These are phyloP conservation scores for Aptenodytes forsteri DNA, from an alignment of 2,113 vertebrate species.

Conservation along the genomic window DNA sequence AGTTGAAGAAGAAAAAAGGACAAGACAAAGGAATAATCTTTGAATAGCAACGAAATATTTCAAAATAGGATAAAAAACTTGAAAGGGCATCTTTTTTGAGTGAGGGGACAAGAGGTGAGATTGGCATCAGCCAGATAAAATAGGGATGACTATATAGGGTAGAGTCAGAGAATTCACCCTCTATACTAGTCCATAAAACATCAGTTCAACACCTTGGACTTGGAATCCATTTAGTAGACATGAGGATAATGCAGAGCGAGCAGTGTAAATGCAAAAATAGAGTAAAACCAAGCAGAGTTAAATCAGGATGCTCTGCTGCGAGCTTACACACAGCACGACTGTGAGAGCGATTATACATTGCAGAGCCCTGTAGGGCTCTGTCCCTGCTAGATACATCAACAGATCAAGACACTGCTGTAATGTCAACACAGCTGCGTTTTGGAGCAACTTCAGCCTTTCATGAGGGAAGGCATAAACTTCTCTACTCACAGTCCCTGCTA, in stretches of 20 bases:
- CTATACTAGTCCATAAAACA: neutral
- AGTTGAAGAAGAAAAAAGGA: neutral
- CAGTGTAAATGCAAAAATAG: neutral
- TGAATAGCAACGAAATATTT: neutral
- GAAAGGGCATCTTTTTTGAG: neutral
- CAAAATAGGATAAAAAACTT: neutral
- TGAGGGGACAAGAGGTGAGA: neutral
- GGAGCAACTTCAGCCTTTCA: neutral
- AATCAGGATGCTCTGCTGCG: neutral
- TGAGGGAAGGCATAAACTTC: neutral
- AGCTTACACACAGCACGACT: fast-evolving
- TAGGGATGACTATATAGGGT: neutral
- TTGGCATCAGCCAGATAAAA: neutral
- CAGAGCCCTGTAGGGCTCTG: neutral
- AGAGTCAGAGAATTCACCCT: neutral
- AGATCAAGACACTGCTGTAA: neutral
- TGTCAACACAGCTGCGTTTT: neutral
- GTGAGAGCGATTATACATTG: neutral
- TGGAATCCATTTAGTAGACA: neutral
- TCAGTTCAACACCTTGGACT: neutral
- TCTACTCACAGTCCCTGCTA: neutral
- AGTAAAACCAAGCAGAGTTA: neutral
- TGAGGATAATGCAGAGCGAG: neutral
- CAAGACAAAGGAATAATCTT: neutral
- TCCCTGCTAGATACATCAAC: neutral